These are phyloP conservation scores for Nanorana parkeri DNA, from an alignment of 2,113 vertebrate species.

Conservation along the genomic window DNA sequence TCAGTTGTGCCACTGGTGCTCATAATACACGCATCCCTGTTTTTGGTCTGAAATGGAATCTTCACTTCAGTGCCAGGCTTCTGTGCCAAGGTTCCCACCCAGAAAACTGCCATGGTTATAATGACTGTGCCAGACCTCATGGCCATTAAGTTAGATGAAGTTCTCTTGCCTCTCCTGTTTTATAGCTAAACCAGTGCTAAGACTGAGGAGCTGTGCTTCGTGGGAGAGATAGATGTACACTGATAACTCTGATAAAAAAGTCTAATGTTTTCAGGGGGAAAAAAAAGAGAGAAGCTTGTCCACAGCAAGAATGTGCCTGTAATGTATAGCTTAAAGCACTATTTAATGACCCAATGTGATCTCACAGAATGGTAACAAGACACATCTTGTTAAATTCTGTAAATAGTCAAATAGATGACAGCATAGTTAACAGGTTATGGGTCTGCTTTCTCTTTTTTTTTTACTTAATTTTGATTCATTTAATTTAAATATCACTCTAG, in stretches of 20 bases:
- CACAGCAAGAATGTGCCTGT: slow-evolving; percentile 57
- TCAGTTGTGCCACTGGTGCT: slow-evolving; percentile 68
- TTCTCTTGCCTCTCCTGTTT: neutral
- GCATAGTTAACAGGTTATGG: slow-evolving; percentile 63
- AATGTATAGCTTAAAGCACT: slow-evolving; percentile 64
- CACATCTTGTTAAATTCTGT: slow-evolving; percentile 63
- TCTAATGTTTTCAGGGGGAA: slow-evolving; percentile 26
- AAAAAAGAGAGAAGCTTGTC: slow-evolving; percentile 57
- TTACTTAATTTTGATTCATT: neutral
- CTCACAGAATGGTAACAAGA: slow-evolving; percentile 63
- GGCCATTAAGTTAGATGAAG: slow-evolving; percentile 5
- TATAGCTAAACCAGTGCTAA: slow-evolving; percentile 24
- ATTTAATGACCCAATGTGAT: slow-evolving; percentile 54
- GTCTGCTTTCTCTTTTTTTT: slow-evolving; percentile 61
- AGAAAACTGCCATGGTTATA: slow-evolving; percentile 69
- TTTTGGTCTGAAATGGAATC: slow-evolving; percentile 77
- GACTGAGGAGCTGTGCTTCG: slow-evolving; percentile 60
- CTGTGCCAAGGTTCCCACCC: slow-evolving; percentile 68
- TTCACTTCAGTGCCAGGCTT: slow-evolving; percentile 68
- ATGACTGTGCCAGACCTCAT: slow-evolving; percentile 73
- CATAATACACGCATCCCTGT: slow-evolving; percentile 75
- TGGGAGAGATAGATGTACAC: slow-evolving; percentile 73
- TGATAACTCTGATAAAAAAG: slow-evolving; percentile 63
- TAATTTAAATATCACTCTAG: neutral
- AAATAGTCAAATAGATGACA: slow-evolving; percentile 59